phyloP scores from a whole-genome alignment of 2,113 vertebrate species.

The Seriola rivoliana region DNA sequence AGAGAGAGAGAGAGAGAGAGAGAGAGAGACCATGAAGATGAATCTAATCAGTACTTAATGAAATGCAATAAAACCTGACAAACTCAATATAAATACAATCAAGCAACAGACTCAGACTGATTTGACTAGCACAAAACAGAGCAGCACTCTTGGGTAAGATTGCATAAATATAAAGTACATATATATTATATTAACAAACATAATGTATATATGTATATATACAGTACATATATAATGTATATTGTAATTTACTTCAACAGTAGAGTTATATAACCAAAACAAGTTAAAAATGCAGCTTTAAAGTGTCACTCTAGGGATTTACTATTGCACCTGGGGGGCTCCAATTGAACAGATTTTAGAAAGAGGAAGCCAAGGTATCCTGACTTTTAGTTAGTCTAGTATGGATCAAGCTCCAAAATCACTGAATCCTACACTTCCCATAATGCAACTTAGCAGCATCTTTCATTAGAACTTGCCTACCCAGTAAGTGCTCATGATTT shows the following conservation, averaged over 20 bases:
- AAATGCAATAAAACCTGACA: conserved; percentile 4
- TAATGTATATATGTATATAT: too few species aligned
- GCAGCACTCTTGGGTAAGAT: too few species aligned
- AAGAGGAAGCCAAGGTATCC: too few species aligned
- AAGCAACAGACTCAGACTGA: background rate
- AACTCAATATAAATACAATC: background rate
- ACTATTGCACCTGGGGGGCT: too few species aligned
- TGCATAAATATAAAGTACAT: too few species aligned
- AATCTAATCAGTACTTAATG: background rate
- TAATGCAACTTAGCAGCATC: background rate
- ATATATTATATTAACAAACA: too few species aligned
- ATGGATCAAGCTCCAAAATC: background rate
- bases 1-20: conserved; percentile 15
- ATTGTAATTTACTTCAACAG: too few species aligned
- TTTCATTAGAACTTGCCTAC: background rate
- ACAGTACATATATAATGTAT: too few species aligned
- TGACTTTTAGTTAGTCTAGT: background rate
- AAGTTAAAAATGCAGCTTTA: background rate
- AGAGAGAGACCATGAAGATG: background rate
- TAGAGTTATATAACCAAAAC: too few species aligned
- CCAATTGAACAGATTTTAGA: too few species aligned
- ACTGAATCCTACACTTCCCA: background rate
- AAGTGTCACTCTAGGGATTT: too few species aligned
- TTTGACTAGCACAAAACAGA: too few species aligned
- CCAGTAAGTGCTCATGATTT: background rate